Evolutionary conservation across 2,888 invertebrate genomes (phyloP).

Genomic region (Mamestra brassicae): DNA sequence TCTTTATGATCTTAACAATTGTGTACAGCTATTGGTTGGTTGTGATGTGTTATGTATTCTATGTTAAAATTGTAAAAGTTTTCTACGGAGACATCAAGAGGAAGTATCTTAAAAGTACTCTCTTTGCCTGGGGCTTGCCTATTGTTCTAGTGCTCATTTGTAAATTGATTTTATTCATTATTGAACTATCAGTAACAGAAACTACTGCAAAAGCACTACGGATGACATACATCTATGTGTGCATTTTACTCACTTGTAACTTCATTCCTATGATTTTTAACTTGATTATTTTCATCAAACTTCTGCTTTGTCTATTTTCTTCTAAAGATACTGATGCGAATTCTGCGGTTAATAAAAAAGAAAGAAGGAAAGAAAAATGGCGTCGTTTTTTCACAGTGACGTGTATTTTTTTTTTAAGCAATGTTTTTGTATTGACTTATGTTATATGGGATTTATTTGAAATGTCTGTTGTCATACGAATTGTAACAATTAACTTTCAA

Average conservation of each 20-base stretch:
- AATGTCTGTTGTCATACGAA: not conserved
- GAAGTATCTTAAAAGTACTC: constrained; percentile 32
- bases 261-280: constrained; percentile 31
- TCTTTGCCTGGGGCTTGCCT: constrained; percentile 48
- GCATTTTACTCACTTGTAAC: not conserved
- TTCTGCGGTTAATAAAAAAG: not conserved
- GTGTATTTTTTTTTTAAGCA: constrained; percentile 30
- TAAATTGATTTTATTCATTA: constrained; percentile 9
- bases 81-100: constrained; percentile 13
- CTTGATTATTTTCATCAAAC: constrained; percentile 29
- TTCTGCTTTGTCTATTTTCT: constrained; percentile 9
- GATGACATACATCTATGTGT: not conserved
- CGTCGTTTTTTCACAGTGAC: constrained; percentile 1
- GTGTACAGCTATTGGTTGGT: constrained; percentile 43
- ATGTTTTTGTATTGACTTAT: constrained; percentile 18
- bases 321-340: not conserved
- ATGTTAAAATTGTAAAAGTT: constrained; percentile 38
- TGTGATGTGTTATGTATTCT: constrained; percentile 38
- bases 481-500: constrained; percentile 6
- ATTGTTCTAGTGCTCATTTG: not conserved
- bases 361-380: constrained; percentile 20
- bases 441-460: constrained; percentile 34
- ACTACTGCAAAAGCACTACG: not conserved
- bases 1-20: not conserved
- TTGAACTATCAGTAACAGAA: constrained; percentile 1